Evolutionary conservation across 2,888 invertebrate species (phyloP), one percentile per base, ranked within the genome.

Genomic region (Zaprionus bogoriensis): DNA sequence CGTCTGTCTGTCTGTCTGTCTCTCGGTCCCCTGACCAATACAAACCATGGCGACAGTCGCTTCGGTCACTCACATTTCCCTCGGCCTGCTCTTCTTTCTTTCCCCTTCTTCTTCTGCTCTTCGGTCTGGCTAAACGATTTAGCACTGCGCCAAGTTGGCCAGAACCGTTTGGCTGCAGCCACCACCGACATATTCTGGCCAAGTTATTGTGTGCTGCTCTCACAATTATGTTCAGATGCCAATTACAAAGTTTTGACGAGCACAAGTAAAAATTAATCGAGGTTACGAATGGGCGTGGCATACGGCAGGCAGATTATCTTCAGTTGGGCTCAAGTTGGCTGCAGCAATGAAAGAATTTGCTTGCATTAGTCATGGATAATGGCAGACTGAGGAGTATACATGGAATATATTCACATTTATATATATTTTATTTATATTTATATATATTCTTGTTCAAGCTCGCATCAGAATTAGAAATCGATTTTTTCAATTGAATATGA

Each of bases 111-210:
- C 32, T 7, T 6, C 23, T 38, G 20, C 12, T 3, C 9, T 14
- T 36, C 10, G 51, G 14, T 6, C 10, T 36, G 53, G 32, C 32
- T 17, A 17, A 36, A 14, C 7, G 32, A n/a, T 36, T 32, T 7
- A 14, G 46, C 42, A 36, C 19, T 46, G 30, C 27, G 60, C 27
- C 17, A 41, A 19, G 38, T 30, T n/a, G n/a, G n/a, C n/a, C n/a
- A n/a, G 39, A 32, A 36, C 50, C 42, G 41, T 36, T 61, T 14
- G 32, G 14, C 32, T 17, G 27, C 9, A 27, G 27, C 27, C 7
- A 2, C 9, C n/a, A n/a, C n/a, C n/a, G 45, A 55, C 55, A 52
- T 17, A 7, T n/a, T 22, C 38, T 28, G 22, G 23, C 48, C 32
- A 36, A 14, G 14, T 17, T 36, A 36, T 36, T 36, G 32, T 36